Evolutionary conservation across 2,888 invertebrate genomes (phyloP).

Genomic region (Girardia tigrina): DNA sequence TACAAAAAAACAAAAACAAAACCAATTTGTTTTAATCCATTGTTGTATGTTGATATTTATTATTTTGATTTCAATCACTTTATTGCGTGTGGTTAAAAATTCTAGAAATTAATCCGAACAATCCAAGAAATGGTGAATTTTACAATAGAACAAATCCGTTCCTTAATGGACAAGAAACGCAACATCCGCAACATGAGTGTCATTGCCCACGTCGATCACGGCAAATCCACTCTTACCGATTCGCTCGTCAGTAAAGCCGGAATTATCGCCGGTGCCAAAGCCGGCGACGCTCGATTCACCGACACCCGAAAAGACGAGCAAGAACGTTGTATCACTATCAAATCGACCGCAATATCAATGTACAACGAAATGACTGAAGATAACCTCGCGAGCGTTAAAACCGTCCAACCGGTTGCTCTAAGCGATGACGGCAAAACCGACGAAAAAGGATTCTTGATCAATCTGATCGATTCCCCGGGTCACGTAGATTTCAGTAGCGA

Average conservation of each 20-base stretch:
- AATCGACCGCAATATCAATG: constrained; percentile 99
- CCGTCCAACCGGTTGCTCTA: constrained; percentile 55
- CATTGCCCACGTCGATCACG: constrained; percentile 99
- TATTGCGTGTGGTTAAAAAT: not conserved
- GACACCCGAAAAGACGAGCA: constrained; percentile 99
- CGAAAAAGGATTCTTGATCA: constrained; percentile 86
- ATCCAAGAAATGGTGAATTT: no score
- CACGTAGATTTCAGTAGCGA: constrained; percentile 99
- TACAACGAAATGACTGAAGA: constrained; percentile 89
- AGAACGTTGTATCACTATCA: constrained; percentile 99
- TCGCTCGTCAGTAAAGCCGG: constrained; percentile 98
- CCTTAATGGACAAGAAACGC: constrained; percentile 94
- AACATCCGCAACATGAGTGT: constrained; percentile 99
- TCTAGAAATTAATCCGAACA: no score
- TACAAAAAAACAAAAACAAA: no score
- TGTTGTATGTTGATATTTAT: constrained; percentile 23
- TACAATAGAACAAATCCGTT: constrained; percentile 38
- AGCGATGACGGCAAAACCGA: constrained; percentile 38
- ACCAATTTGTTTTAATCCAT: not conserved
- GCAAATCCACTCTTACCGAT: constrained; percentile 96
- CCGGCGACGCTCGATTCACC: constrained; percentile 95
- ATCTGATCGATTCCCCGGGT: constrained; percentile 97
- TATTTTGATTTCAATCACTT: not conserved
- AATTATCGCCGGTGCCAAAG: constrained; percentile 94
- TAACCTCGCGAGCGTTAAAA: constrained; percentile 78